Percentiles rank a stretch among this genome's conserved stretches.
phyloP scores from a whole-genome alignment of 2,113 vertebrate species.

The Tiliqua scincoides region DNA sequence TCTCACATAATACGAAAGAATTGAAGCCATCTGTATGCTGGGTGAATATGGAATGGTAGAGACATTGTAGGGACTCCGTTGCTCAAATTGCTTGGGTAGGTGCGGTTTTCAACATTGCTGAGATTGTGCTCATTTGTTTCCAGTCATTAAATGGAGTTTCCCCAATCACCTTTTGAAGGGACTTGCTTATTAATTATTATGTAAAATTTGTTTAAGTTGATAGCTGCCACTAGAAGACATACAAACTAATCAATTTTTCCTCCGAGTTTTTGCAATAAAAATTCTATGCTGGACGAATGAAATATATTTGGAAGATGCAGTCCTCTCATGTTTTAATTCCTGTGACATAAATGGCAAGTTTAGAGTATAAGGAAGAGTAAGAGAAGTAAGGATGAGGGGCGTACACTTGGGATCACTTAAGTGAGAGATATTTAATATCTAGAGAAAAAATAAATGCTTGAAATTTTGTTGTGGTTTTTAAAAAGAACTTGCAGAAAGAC shows the following conservation, averaged over 20 bases:
- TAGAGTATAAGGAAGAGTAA: rapidly evolving
- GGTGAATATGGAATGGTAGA: constrained; percentile 75
- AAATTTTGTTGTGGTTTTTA: neutral
- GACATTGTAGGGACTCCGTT: constrained; percentile 65
- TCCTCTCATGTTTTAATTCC: rapidly evolving
- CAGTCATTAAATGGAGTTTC: constrained; percentile 52
- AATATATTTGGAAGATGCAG: neutral
- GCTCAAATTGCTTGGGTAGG: constrained; percentile 61
- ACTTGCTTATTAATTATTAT: constrained; percentile 34
- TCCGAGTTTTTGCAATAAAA: neutral
- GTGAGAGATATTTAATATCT: neutral
- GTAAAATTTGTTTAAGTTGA: neutral
- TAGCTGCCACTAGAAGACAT: neutral
- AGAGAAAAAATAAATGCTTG: neutral
- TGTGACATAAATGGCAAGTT: neutral
- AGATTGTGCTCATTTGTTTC: constrained; percentile 61
- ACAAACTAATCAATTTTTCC: neutral
- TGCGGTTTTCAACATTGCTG: constrained; percentile 53
- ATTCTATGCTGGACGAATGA: rapidly evolving
- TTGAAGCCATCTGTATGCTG: constrained; percentile 86
- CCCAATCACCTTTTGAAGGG: constrained; percentile 7
- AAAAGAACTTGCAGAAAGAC: neutral
- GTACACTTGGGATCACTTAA: neutral
- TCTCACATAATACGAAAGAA: constrained; percentile 83
- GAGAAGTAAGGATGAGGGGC: rapidly evolving